Evolutionary conservation across 30 jellyfish, hydroid and myxozoan species (phyloP).

Genomic region (Clytia hemisphaerica): DNA sequence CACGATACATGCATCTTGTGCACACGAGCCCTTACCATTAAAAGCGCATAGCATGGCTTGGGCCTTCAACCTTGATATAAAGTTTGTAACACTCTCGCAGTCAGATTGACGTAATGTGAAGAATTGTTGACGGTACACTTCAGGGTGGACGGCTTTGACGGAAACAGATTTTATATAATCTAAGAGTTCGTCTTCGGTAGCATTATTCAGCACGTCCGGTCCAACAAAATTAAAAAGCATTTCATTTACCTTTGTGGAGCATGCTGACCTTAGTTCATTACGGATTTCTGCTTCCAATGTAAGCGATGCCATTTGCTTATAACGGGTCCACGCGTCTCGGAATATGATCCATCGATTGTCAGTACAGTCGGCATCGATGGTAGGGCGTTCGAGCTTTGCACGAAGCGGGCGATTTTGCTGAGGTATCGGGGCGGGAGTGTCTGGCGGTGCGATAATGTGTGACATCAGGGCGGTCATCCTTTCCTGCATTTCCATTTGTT

Average conservation of each 20-base stretch:
- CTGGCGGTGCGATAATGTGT: no score
- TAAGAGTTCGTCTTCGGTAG: slow-evolving; percentile 26
- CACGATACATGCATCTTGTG: neutral
- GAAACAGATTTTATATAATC: slow-evolving; percentile 24
- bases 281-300: neutral
- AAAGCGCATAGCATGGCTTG: slow-evolving; percentile 14
- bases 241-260: neutral
- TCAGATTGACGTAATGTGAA: neutral
- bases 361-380: slow-evolving; percentile 6
- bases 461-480: no score
- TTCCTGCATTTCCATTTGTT: no score
- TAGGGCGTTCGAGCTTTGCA: slow-evolving; percentile 6
- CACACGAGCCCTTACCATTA: neutral
- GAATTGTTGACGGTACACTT: slow-evolving; percentile 33
- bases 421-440: neutral
- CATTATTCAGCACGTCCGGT: slow-evolving; percentile 1
- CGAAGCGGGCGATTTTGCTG: neutral
- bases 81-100: slow-evolving; percentile 19
- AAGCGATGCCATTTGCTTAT: slow-evolving; percentile 7
- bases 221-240: slow-evolving; percentile 31
- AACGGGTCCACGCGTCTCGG: slow-evolving; percentile 9
- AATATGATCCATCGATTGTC: slow-evolving; percentile 12
- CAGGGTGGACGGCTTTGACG: slow-evolving; percentile 21
- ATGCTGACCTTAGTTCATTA: slow-evolving; percentile 15
- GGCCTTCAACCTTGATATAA: slow-evolving; percentile 1